These are phyloP conservation scores for Philopedon plagiatum DNA, from an alignment of 2,888 invertebrate genomes.

Conservation along the genomic window DNA sequence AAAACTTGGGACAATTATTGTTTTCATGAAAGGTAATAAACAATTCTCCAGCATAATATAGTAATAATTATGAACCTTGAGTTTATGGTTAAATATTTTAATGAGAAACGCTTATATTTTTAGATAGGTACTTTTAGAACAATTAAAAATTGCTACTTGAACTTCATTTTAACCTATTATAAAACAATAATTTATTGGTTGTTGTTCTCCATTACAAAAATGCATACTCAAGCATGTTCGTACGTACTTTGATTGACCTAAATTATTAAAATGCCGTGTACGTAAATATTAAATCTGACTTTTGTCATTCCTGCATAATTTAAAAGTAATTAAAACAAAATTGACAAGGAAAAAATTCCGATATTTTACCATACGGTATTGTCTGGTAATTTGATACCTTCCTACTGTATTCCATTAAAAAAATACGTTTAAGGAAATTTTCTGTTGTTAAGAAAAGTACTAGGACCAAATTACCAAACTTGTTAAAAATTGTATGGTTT, in stretches of 20 bases:
- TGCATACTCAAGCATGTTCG: background rate
- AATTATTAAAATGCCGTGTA: constrained; percentile 9
- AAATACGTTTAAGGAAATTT: background rate
- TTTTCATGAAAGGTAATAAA: background rate
- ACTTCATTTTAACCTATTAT: constrained; percentile 6
- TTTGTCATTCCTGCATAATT: constrained; percentile 16
- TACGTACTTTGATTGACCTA: constrained; percentile 17
- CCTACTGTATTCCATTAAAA: constrained; percentile 13
- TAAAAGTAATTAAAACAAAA: constrained; percentile 15
- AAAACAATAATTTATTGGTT: background rate
- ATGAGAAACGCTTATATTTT: background rate
- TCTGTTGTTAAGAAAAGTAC: background rate
- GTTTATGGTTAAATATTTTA: background rate
- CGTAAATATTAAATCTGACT: constrained; percentile 9
- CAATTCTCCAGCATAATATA: background rate
- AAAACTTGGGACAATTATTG: background rate
- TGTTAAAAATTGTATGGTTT: background rate
- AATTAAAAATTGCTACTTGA: background rate
- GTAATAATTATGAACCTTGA: background rate
- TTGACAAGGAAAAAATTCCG: background rate
- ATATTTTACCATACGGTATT: constrained; percentile 5
- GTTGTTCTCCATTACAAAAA: background rate
- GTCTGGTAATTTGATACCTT: constrained; percentile 4
- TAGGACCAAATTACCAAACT: background rate
- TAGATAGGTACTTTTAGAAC: background rate